A percentile compares a stretch with the other conserved stretches of the same genome.
phyloP scores from a whole-genome alignment of 2,113 vertebrate species.

The Vicugna pacos region DNA sequence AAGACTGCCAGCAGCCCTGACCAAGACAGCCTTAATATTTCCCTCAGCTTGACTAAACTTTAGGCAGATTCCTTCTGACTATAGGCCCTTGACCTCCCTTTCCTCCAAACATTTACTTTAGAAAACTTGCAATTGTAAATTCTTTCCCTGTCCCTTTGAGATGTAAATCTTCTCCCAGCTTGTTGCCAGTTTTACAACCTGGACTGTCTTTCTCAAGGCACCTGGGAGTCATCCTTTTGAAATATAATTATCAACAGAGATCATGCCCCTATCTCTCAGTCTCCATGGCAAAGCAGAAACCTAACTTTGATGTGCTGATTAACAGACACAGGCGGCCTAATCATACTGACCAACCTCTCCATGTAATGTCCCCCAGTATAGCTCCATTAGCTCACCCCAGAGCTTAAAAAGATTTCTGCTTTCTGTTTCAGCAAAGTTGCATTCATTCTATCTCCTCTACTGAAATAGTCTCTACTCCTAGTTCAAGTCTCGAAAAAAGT shows the following conservation, averaged over 20 bases:
- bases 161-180: background rate
- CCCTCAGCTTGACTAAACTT: background rate
- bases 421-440: background rate
- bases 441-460: background rate
- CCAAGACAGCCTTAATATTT: background rate
- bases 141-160: background rate
- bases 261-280: background rate
- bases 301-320: background rate
- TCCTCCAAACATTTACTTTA: background rate
- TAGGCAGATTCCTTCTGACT: background rate
- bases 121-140: background rate
- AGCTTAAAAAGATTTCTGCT: background rate
- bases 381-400: background rate
- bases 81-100: background rate
- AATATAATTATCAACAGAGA: background rate
- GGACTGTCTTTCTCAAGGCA: background rate
- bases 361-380: background rate
- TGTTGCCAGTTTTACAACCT: too few species aligned
- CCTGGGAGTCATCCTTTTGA: background rate
- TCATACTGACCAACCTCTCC: background rate
- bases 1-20: background rate
- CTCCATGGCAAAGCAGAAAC: background rate
- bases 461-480: background rate
- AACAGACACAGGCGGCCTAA: background rate
- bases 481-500: background rate